These are phyloP conservation scores for Aix galericulata DNA, from an alignment of 2,113 vertebrate genomes.

Conservation along the genomic window DNA sequence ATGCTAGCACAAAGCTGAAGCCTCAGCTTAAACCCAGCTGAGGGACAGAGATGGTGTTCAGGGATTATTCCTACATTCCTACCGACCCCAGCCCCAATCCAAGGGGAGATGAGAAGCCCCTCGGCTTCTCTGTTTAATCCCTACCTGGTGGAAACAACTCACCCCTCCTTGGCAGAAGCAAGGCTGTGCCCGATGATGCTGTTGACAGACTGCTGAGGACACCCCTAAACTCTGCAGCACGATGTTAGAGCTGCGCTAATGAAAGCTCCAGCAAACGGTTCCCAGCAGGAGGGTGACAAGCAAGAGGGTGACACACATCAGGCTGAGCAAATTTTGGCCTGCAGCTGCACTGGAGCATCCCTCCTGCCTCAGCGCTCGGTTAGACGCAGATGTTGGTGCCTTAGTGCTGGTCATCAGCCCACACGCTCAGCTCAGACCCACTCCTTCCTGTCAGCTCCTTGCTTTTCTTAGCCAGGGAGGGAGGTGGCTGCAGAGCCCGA, in stretches of 20 bases:
- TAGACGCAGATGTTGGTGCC: not conserved
- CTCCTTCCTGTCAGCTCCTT: conserved; percentile 30
- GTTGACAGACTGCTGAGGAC: not conserved
- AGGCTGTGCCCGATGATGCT: not conserved
- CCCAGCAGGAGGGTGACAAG: not conserved
- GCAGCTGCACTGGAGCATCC: not conserved
- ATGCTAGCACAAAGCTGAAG: not conserved
- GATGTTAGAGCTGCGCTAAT: not conserved
- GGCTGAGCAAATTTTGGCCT: not conserved
- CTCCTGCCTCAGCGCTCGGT: not conserved
- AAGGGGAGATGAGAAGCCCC: not conserved
- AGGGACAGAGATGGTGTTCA: not conserved
- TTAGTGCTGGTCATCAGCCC: conserved; percentile 29
- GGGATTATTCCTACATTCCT: not conserved
- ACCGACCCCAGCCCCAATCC: not conserved
- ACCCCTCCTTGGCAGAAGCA: not conserved
- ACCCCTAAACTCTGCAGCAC: not conserved
- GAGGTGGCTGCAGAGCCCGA: conserved; percentile 31
- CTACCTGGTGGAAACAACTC: not conserved
- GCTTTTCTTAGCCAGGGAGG: conserved; percentile 35
- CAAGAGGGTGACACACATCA: not conserved
- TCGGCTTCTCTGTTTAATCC: not conserved
- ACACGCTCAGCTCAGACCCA: conserved; percentile 1
- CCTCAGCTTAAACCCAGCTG: not conserved
- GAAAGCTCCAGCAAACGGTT: not conserved